Evolutionary conservation across 2,888 invertebrate species (phyloP), one percentile per base, ranked within the genome.

Genomic region (Pediacus dermestoides): DNA sequence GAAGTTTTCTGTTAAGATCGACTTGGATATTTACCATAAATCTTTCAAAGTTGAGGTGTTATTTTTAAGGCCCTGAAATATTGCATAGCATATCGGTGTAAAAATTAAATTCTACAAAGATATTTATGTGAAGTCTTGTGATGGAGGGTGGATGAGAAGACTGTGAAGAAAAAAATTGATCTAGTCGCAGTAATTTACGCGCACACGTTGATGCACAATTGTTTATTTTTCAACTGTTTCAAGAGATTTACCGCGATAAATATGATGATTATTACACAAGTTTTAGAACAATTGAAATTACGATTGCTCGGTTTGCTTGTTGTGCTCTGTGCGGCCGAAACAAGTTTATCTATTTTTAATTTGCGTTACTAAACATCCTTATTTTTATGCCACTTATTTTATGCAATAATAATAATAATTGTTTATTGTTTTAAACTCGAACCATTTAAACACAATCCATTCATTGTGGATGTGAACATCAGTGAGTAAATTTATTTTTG

Each of bases 341-440:
- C 46, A 27, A 32, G 48, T 57, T 58, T 55, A 58, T 57, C 58
- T 57, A 39, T 57, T 58, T 60, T 58, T 58, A 58, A 59, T 58
- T 55, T 42, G 44, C 50, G 52, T 60, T 60, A 50, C 58, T 55
- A 60, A 57, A 60, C 45, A 60, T 58, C 58, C 57, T 54, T 44
- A 49, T 53, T 53, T 51, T 50, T 44, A 42, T 46, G 48, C 48
- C 37, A 22, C 40, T 49, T 44, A 48, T 48, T 42, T 53, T 46
- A 38, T 49, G 53, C 51, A 52, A 52, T 43, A 18, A 34, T 43
- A n/a, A n/a, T n/a, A 37, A 38, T 50, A 50, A 55, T 53, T 53
- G 52, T 53, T 52, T 52, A 55, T 55, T 53, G 52, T 55, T 49
- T 48, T 30, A 26, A 36, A 46, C 33, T 41, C 45, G 39, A 35